Conservation (phyloP, 2,888 invertebrate genomes). For the Epirrhoe alternata region DNA sequence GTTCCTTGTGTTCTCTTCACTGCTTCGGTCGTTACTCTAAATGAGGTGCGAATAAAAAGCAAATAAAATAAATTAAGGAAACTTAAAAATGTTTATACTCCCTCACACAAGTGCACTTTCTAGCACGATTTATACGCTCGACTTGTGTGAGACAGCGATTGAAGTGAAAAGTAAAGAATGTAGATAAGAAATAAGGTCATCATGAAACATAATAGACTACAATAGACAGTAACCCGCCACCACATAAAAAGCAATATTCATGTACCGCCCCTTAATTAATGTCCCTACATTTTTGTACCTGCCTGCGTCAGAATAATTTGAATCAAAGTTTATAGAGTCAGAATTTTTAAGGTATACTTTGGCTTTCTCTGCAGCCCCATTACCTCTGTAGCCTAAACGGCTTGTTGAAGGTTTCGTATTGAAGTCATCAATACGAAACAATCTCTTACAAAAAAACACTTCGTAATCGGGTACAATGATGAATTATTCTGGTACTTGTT, state of each 20-base stretch:
- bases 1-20: slow-evolving; percentile 61
- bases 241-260: slow-evolving; percentile 17
- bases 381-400: too few relatives aligned
- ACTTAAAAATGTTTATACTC: background rate
- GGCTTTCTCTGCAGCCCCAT: too few relatives aligned
- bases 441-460: too few relatives aligned
- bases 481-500: too few relatives aligned
- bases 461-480: too few relatives aligned
- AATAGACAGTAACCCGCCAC: slow-evolving; percentile 19
- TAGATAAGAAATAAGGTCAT: background rate
- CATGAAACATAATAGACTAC: background rate
- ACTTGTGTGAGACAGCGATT: background rate
- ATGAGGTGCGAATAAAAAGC: slow-evolving; percentile 58
- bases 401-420: too few relatives aligned
- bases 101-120: background rate
- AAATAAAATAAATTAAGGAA: slow-evolving; percentile 29
- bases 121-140: too few relatives aligned
- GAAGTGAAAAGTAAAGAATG: background rate
- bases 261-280: background rate
- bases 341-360: too few relatives aligned
- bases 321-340: too few relatives aligned
- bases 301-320: background rate
- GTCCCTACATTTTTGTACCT: background rate
- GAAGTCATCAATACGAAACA: too few relatives aligned
- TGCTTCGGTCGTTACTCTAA: slow-evolving; percentile 69